Conservation (phyloP, 2,113 vertebrate species). For the Elgaria multicarinata region DNA sequence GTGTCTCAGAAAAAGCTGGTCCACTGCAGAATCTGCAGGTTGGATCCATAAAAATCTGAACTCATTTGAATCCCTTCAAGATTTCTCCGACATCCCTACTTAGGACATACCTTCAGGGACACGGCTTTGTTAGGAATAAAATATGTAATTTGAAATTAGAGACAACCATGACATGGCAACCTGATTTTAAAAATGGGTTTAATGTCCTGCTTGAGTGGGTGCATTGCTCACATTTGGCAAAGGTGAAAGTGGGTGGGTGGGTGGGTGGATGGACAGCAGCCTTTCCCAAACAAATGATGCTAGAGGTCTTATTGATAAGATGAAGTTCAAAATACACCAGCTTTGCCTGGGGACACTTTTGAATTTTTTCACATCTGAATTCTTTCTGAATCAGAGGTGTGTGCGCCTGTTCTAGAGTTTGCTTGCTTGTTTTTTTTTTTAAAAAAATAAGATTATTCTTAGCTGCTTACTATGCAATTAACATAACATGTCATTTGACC, state of each 20-base stretch:
- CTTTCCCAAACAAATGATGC: not conserved
- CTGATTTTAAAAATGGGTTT: constrained; percentile 48
- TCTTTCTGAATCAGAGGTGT: too few relatives aligned
- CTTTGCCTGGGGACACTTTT: not conserved
- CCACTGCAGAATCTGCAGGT: too few relatives aligned
- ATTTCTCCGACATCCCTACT: not conserved
- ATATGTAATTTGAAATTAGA: constrained; percentile 60
- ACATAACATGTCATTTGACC: too few relatives aligned
- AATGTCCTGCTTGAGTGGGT: constrained; percentile 35
- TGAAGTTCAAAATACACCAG: not conserved
- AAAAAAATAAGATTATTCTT: too few relatives aligned
- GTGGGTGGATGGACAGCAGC: not conserved
- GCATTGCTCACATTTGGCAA: not conserved
- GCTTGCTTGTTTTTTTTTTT: too few relatives aligned
- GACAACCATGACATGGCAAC: not conserved
- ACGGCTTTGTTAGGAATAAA: constrained; percentile 38
- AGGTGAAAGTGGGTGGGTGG: not conserved
- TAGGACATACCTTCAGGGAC: constrained; percentile 46
- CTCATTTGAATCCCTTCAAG: too few relatives aligned
- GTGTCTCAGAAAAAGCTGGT: too few relatives aligned
- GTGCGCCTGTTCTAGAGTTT: too few relatives aligned
- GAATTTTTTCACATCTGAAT: too few relatives aligned
- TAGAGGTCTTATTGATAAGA: not conserved
- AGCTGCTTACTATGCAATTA: too few relatives aligned
- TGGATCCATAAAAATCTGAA: too few relatives aligned